Evolutionary conservation across 1,140 invertebrate genomes (phyloP).

Genomic region (Lordiphosa collinella): DNA sequence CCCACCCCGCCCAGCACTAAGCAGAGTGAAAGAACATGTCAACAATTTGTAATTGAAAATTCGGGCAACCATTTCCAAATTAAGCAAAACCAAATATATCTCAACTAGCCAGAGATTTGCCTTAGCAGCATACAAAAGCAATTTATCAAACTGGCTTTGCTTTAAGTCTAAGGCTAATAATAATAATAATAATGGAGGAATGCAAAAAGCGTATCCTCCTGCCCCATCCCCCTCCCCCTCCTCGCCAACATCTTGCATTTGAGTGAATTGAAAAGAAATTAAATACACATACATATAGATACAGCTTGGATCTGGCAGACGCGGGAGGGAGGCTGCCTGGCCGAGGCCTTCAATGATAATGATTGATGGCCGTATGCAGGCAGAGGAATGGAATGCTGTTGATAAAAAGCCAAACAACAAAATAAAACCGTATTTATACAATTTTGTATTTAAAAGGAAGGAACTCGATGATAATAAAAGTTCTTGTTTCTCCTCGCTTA

Average conservation of each 20-base stretch:
- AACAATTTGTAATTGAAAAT: slow-evolving; percentile 45
- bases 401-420: slow-evolving; percentile 21
- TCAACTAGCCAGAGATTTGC: slow-evolving; percentile 27
- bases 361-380: slow-evolving; percentile 41
- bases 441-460: too few relatives aligned
- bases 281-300: slow-evolving; percentile 50
- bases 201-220: background rate
- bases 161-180: background rate
- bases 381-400: slow-evolving; percentile 12
- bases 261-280: slow-evolving; percentile 48
- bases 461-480: slow-evolving; percentile 25
- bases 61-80: slow-evolving; percentile 33
- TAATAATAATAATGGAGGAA: slow-evolving; percentile 1
- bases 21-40: slow-evolving; percentile 46
- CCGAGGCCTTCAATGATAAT: slow-evolving; percentile 35
- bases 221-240: background rate
- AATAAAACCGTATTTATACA: too few relatives aligned
- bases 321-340: slow-evolving; percentile 3
- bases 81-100: slow-evolving; percentile 45
- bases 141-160: slow-evolving; percentile 40
- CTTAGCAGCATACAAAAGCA: slow-evolving; percentile 29
- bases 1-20: slow-evolving; percentile 21
- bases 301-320: slow-evolving; percentile 18
- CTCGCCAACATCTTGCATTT: background rate
- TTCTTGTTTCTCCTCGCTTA: slow-evolving; percentile 24